Conservation (phyloP, 2,113 vertebrate genomes). For the Ceyx margarethae region DNA sequence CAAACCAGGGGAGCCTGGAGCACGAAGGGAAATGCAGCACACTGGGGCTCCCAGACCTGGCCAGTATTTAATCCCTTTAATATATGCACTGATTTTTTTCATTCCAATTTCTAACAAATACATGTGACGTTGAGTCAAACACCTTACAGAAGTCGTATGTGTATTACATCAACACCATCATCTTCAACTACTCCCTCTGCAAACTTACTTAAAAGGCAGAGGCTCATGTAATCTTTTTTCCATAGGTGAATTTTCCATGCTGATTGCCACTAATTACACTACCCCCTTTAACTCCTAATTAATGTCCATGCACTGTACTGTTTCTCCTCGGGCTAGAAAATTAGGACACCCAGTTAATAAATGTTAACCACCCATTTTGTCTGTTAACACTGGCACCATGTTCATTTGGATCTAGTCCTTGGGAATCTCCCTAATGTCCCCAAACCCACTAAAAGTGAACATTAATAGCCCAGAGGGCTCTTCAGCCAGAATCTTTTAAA, state of each 20-base stretch:
- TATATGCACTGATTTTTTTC: not conserved
- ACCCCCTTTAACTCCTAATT: not conserved
- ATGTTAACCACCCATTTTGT: not conserved
- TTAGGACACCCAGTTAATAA: not conserved
- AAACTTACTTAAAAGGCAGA: conserved; percentile 20
- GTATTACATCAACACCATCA: conserved; percentile 6
- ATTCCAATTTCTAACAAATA: not conserved
- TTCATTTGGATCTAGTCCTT: not conserved
- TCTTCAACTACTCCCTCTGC: conserved; percentile 41
- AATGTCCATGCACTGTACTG: not conserved
- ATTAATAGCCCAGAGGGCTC: conserved; percentile 6
- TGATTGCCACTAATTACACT: conserved; percentile 29
- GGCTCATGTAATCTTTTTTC: conserved; percentile 1
- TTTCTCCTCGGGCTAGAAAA: not conserved
- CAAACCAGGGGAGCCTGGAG: not conserved
- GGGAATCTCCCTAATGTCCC: not conserved
- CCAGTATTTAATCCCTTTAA: not conserved
- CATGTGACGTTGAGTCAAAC: not conserved
- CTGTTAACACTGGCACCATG: not conserved
- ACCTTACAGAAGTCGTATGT: not conserved
- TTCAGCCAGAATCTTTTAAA: conserved; percentile 23
- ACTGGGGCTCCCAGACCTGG: not conserved
- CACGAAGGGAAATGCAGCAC: not conserved
- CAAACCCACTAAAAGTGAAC: not conserved
- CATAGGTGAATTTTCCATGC: conserved; percentile 30